Base-by-base conservation (phyloP, 2,113 vertebrate species). In the Pandion haliaetus region DNA sequence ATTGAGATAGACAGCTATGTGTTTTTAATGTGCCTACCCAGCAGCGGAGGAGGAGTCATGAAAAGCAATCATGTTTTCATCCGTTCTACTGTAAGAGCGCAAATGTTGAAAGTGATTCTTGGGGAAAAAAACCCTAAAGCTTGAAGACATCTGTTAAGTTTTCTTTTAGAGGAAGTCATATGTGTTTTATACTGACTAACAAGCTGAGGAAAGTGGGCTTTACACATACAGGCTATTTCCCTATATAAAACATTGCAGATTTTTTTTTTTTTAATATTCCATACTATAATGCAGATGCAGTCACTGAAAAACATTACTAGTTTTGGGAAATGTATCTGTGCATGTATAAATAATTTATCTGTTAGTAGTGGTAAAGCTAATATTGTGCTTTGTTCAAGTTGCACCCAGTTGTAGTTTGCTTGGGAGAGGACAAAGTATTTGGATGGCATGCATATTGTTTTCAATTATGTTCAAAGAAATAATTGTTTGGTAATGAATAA, bases 1-100 rank as follows among this genome's bases (percentile, higher is more conserved):
- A 95, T 90, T 94, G 89, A 95, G 92, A 97, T 67, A 96, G 97
- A 90, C 96, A 97, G 96, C 92, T 81, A 92, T 95, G 81, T 89
- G 92, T 97, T 96, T 90, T 88, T 89, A 82, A 88, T 95, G 78
- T 50, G 63, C 87, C 77, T 94, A 36, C 28, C 93, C 71, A 77
- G 81, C 40, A 58, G 81, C 18, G 21, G 66, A 90, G 87, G 81
- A 86, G 78, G 89, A 91, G 76, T 52, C 55, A 44, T 47, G 90
- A 72, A 91, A 95, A 82, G 83, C 71, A 96, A 69, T 69, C 59
- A 49, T 74, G 63, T 95, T 92, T 96, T 90, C 87, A 72, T 95
- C 91, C 92, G 44, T 63, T 95, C 26, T 57, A 14, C 59, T 92
- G 32, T 57, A 76, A 91, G 66, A 61, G 19, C 10, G 5, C 40